Conservation (phyloP, 2,888 invertebrate species). For the Venusia cambrica region DNA sequence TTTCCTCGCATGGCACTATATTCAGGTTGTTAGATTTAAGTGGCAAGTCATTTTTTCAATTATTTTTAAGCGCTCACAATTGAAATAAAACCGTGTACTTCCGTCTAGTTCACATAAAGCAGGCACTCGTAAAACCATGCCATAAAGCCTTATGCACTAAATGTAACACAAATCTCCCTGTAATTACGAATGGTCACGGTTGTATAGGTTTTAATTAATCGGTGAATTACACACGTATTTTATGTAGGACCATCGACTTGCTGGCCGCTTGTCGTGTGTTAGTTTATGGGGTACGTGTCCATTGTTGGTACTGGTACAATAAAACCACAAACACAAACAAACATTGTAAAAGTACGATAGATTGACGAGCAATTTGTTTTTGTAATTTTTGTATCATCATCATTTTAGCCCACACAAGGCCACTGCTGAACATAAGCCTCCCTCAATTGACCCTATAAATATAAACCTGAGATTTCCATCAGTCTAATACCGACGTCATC, state of each 20-base stretch:
- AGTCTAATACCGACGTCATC: too few species aligned
- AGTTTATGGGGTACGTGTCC: slow-evolving; percentile 46
- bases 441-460: too few species aligned
- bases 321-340: slow-evolving; percentile 4
- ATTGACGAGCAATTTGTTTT: too few species aligned
- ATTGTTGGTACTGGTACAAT: slow-evolving; percentile 25
- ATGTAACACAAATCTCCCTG: slow-evolving; percentile 59
- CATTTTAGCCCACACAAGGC: too few species aligned
- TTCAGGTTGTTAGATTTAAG: background rate
- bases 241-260: slow-evolving; percentile 55
- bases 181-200: slow-evolving; percentile 70
- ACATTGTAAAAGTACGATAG: too few species aligned
- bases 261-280: slow-evolving; percentile 46
- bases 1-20: too few species aligned
- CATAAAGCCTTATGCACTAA: slow-evolving; percentile 54
- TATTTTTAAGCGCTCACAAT: slow-evolving; percentile 11
- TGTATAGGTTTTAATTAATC: slow-evolving; percentile 78
- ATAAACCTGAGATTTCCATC: too few species aligned
- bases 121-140: slow-evolving; percentile 22
- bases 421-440: too few species aligned
- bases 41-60: slow-evolving; percentile 7
- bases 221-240: slow-evolving; percentile 71
- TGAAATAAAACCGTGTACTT: slow-evolving; percentile 10
- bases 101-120: slow-evolving; percentile 7
- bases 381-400: too few species aligned